phyloP scores from a whole-genome alignment of 1,140 invertebrate species.

The Mesaphorura yosii region DNA sequence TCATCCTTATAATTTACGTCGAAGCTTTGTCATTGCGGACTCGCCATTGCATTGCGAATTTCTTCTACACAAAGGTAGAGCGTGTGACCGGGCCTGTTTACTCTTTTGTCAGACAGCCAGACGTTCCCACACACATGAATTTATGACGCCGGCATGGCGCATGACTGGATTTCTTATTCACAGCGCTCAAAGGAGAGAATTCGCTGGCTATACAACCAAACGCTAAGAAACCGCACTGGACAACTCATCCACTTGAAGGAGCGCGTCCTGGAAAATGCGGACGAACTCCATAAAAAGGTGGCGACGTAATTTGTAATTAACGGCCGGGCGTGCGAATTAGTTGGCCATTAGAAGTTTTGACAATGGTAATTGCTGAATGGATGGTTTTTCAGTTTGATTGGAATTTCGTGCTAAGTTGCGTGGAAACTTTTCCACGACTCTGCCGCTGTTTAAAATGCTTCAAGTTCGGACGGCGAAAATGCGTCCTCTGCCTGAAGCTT shows the following conservation, averaged over 20 bases:
- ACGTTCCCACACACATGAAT: no score
- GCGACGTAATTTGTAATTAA: no score
- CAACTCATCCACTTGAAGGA: slow-evolving; percentile 15
- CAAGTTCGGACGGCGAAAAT: slow-evolving; percentile 23
- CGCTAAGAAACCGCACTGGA: slow-evolving; percentile 15
- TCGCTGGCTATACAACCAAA: slow-evolving; percentile 29
- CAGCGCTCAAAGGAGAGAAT: slow-evolving; percentile 24
- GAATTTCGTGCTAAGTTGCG: slow-evolving; percentile 13
- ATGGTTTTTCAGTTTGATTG: no score
- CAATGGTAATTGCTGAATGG: no score
- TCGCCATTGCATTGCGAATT: slow-evolving; percentile 24
- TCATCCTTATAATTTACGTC: slow-evolving; percentile 17
- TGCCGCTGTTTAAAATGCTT: slow-evolving; percentile 12
- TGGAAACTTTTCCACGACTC: slow-evolving; percentile 15
- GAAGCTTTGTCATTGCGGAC: slow-evolving; percentile 14
- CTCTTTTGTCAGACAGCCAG: no score
- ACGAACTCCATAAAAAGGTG: slow-evolving; percentile 6
- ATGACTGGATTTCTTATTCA: neutral
- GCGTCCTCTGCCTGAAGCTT: slow-evolving; percentile 21
- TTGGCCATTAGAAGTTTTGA: no score
- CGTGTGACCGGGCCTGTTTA: no score
- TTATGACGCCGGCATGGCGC: no score
- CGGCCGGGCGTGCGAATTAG: no score
- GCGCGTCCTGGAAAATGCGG: slow-evolving; percentile 14
- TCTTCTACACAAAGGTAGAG: slow-evolving; percentile 24